Evolutionary conservation across 2,797 vertebrate genomes (phyloP), one percentile per base, ranked within the genome.

Genomic region (Poeciliopsis gracilis): DNA sequence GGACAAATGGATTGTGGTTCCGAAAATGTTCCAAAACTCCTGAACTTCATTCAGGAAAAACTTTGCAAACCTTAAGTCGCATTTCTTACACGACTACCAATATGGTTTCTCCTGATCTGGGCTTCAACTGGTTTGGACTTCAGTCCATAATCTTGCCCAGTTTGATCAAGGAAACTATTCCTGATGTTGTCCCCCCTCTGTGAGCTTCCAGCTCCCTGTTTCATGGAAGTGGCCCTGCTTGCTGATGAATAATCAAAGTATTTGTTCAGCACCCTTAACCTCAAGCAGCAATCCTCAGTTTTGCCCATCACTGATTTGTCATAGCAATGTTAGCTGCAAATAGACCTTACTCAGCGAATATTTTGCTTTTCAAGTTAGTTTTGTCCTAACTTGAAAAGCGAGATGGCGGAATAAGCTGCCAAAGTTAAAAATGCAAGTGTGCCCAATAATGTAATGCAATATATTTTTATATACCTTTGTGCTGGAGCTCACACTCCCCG

Each of bases 401-500:
- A 23, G 36, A 15, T 41, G 30, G 38, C 33, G 5, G 38, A 38
- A 1, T 11, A 13, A 16, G 23, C 36, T 41, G 36, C 4, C 5
- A 63, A 33, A 8, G 8, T 2, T 38, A 59, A 41, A n/a, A 41
- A 10, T 41, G 10, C 28, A 74, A 8, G 15, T 49, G 47, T 49
- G 18, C 47, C 16, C 16, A 23, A 23, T 36, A 36, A 28, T 59
- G 33, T 33, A 20, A 55, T 25, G 55, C 28, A 13, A 73, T 20
- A 38, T 41, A 7, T 38, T 49, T 23, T 11, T 18, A n/a, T n/a
- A 73, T 86, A 96, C 95, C 92, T 94, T 91, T 61, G 74, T 84
- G 84, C 77, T 86, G 77, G 93, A 93, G 89, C 77, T 85, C 30
- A 90, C 77, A 33, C 95, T 92, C 2, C 88, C 84, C 2, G 89